These are phyloP conservation scores for Machimus rusticus DNA, from an alignment of 2,888 invertebrate genomes.

Conservation along the genomic window DNA sequence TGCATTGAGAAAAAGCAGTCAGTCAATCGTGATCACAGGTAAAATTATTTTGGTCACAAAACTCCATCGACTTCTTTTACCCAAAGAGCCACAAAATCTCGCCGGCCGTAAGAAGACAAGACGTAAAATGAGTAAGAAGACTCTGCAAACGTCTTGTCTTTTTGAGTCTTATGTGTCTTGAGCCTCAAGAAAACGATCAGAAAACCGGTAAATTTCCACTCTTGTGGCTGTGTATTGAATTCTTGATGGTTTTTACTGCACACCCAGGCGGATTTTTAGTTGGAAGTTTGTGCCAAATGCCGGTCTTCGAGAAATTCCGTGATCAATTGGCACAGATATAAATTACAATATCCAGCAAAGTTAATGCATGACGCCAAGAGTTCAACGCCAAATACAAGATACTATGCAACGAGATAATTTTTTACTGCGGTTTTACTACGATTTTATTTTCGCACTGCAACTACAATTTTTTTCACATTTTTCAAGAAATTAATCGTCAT, in stretches of 20 bases:
- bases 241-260: neutral
- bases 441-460: neutral
- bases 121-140: neutral
- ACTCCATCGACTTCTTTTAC: neutral
- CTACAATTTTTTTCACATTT: neutral
- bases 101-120: neutral
- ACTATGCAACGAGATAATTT: neutral
- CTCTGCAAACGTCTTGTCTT: neutral
- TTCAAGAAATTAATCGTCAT: neutral
- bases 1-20: neutral
- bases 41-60: constrained; percentile 15
- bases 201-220: constrained; percentile 33
- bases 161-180: neutral
- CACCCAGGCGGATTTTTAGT: neutral
- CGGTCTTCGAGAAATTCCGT: constrained; percentile 27
- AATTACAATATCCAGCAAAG: neutral
- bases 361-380: constrained; percentile 6
- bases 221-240: neutral
- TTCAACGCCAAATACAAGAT: neutral
- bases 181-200: neutral
- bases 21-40: neutral
- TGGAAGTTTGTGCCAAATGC: constrained; percentile 32
- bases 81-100: neutral
- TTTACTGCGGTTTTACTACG: neutral
- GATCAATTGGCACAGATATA: constrained; percentile 16